Evolutionary conservation across 53 echinoderm and acorn worm species (phyloP), one percentile per base, ranked within the genome.

Genomic region (Temnopleurus reevesii): DNA sequence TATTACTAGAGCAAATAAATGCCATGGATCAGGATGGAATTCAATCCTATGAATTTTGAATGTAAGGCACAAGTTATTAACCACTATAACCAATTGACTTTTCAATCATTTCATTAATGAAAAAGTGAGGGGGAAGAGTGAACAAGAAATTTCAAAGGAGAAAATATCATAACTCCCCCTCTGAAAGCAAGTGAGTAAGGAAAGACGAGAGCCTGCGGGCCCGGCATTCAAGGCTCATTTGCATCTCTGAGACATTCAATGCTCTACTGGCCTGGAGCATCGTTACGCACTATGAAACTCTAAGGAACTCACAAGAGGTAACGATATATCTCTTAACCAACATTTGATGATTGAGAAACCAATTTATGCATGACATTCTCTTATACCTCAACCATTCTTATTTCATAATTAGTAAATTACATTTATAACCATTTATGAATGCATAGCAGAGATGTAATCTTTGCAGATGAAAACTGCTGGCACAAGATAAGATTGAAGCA

Each of bases 321-420:
- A 31, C 57, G 83, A 83, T 33, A 83, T 57, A 83, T 85, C 85
- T 85, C 85, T 85, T 58, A 59, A 85, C 55, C 54, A 83, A 53
- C 33, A 21, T 33, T 7, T 15, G 55, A 83, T 83, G 83, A 83
- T 53, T 83, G 83, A 83, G 49, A 51, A 51, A 49, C 80, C n/a
- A 71, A 71, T 71, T 71, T 71, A 38, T 71, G 34, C 34, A 31
- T 15, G 33, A 63, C 19, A 25, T 41, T 71, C 43, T 71, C 8
- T 71, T 71, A 36, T 43, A n/a, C 71, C 27, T 58, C 27, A 18
- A 10, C 2, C 4, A 25, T 5, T 12, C 18, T 63, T 33, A 29
- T 31, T 63, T 63, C 63, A 63, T 17, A 63, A 63, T 29, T 33
- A 30, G 3, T 13, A 4, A n/a, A 71, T 7, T 71, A 13, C n/a